Percentiles rank a stretch among this genome's conserved stretches.
These are phyloP conservation scores for Aphelenchoides avenae DNA, from an alignment of 1,140 invertebrate species.

Conservation along the genomic window DNA sequence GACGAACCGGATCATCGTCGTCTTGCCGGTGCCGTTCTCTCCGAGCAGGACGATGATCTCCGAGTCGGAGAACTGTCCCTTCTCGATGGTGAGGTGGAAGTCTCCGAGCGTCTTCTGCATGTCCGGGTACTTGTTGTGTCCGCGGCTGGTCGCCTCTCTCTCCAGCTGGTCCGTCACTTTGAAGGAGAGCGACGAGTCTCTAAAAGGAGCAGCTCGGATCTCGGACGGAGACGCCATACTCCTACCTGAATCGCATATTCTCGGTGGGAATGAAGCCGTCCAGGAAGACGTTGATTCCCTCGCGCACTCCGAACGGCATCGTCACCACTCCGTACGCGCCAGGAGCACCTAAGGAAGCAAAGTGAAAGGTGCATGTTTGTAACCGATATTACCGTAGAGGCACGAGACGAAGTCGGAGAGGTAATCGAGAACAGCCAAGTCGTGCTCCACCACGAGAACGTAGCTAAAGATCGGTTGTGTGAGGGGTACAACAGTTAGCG, in stretches of 20 bases:
- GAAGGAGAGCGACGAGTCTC: slow-evolving; percentile 62
- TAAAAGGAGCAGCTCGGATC: slow-evolving; percentile 27
- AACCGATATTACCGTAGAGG: no score
- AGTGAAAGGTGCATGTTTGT: no score
- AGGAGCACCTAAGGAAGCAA: no score
- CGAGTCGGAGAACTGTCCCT: slow-evolving; percentile 96
- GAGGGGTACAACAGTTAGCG: neutral
- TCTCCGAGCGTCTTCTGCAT: slow-evolving; percentile 66
- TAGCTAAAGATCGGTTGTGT: slow-evolving; percentile 68
- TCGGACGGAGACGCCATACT: slow-evolving; percentile 58
- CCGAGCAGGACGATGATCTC: slow-evolving; percentile 97
- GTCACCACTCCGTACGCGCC: slow-evolving; percentile 99
- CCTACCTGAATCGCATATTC: slow-evolving; percentile 94
- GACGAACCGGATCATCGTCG: slow-evolving; percentile 88
- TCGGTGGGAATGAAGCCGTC: slow-evolving; percentile 99
- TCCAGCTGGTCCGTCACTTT: slow-evolving; percentile 95
- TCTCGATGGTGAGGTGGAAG: slow-evolving; percentile 75
- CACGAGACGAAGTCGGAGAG: slow-evolving; percentile 98
- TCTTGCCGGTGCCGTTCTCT: slow-evolving; percentile 99
- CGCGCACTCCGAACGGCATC: slow-evolving; percentile 96
- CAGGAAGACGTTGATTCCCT: slow-evolving; percentile 98
- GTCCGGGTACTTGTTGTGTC: slow-evolving; percentile 87
- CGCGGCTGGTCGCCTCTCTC: slow-evolving; percentile 92
- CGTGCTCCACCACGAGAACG: slow-evolving; percentile 98
- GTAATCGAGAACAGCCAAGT: slow-evolving; percentile 97